phyloP scores from a whole-genome alignment of 2,113 vertebrate species.

The Emydocephalus ijimae region DNA sequence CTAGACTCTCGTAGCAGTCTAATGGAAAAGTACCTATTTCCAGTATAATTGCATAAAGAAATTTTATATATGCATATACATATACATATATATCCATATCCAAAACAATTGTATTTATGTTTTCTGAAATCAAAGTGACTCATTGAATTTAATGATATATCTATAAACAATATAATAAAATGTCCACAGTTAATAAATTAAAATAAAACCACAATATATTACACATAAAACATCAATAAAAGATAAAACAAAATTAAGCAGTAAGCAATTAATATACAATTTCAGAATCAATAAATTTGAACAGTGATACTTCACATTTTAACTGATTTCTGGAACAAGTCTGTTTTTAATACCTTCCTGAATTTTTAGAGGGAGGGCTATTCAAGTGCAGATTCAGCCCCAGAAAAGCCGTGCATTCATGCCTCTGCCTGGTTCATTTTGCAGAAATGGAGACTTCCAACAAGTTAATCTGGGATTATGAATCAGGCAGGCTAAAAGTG shows the following conservation, averaged over 20 bases:
- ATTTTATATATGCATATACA: background rate
- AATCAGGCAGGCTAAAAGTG: background rate
- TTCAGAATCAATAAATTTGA: background rate
- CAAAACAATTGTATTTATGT: background rate
- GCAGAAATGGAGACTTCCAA: background rate
- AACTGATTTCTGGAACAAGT: background rate
- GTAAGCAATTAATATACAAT: background rate
- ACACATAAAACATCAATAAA: background rate
- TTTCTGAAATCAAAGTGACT: background rate
- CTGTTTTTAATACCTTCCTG: background rate
- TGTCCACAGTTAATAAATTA: background rate
- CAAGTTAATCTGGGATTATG: background rate
- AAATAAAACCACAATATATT: background rate
- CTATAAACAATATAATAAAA: background rate
- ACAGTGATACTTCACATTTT: background rate
- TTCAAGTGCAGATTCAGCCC: background rate
- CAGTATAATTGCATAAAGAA: rapidly evolving
- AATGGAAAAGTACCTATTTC: background rate
- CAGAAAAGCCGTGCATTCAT: background rate
- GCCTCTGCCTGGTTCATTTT: background rate
- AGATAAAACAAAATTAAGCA: background rate
- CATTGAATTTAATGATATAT: background rate
- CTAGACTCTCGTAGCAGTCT: no score
- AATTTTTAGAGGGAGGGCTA: background rate
- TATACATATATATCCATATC: background rate